Evolutionary conservation across 2,113 vertebrate genomes (phyloP), one percentile per base, ranked within the genome.

Genomic region (Pseudopipra pipra): DNA sequence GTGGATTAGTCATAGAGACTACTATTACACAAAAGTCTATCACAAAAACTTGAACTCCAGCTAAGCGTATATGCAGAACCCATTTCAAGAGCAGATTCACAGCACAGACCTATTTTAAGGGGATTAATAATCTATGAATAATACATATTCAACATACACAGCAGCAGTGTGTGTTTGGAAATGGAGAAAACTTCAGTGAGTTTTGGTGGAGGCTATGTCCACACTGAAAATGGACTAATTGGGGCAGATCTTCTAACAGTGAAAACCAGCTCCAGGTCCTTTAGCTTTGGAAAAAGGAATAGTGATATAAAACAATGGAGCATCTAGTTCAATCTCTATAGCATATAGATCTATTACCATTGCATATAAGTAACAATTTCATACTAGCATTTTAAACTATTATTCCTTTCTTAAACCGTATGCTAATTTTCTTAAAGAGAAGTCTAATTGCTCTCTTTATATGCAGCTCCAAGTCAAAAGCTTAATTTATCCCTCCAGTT

Each of bases 61-160:
- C 25, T 93, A 94, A 37, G 47, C 33, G 1, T 68, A 37, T 15
- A 52, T 33, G 61, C 47, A 75, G 61, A 91, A 37, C 67, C 86
- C 62, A 31, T 95, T 96, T 91, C 87, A 83, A 95, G 85, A 96
- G 79, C 67, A 84, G 77, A 94, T 97, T 76, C 51, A 56, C 52
- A 54, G 81, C 85, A 71, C 62, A 92, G 83, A 73, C 79, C 14
- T 28, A 49, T 97, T 97, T 96, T 91, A 92, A 95, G 82, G 55
- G 51, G 77, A 96, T 97, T 97, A 96, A 96, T 97, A 87, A 74
- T 68, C 59, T 75, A 54, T 95, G 92, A 97, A 92, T 95, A 97
- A 97, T 95, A 83, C 43, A 65, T 79, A 77, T n/a, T 24, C 18
- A 82, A 87, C 65, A 47, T 33, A 43, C 7, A 22, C 28, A 72